Conservation (phyloP, 1,140 invertebrate genomes). For the Drosophila athabasca region DNA sequence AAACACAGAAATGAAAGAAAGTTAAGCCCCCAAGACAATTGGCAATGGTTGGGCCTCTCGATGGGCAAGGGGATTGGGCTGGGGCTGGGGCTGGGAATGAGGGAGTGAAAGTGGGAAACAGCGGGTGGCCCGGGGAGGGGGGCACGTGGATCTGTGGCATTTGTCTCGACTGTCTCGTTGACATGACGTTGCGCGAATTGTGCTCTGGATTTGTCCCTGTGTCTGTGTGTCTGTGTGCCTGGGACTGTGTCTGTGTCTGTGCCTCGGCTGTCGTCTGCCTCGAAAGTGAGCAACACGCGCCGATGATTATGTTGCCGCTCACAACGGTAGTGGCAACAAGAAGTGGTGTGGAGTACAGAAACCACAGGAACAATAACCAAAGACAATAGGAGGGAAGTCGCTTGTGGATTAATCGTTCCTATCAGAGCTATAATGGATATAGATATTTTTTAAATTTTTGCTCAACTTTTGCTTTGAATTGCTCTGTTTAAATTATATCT, state of each 20-base stretch:
- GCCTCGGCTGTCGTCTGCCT: slow-evolving; percentile 53
- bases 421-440: too few relatives aligned
- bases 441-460: too few relatives aligned
- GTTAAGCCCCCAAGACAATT: slow-evolving; percentile 78
- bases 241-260: slow-evolving; percentile 24
- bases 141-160: slow-evolving; percentile 55
- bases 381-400: slow-evolving; percentile 6
- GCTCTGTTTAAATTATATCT: too few relatives aligned
- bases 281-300: slow-evolving; percentile 78
- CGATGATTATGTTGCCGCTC: slow-evolving; percentile 76
- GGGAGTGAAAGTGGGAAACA: slow-evolving; percentile 14
- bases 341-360: background rate
- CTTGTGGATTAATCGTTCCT: background rate
- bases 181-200: slow-evolving; percentile 79
- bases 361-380: slow-evolving; percentile 1
- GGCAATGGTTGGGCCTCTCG: slow-evolving; percentile 33
- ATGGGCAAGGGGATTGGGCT: background rate
- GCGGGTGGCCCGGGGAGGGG: slow-evolving; percentile 1
- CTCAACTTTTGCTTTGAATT: too few relatives aligned
- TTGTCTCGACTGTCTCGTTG: slow-evolving; percentile 79
- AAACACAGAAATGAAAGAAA: slow-evolving; percentile 54
- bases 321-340: slow-evolving; percentile 51
- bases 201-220: slow-evolving; percentile 62
- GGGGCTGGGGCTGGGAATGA: too few relatives aligned
- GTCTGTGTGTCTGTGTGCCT: slow-evolving; percentile 11